phyloP scores from a whole-genome alignment of 2,797 vertebrate species.

The Hydrophis major region DNA sequence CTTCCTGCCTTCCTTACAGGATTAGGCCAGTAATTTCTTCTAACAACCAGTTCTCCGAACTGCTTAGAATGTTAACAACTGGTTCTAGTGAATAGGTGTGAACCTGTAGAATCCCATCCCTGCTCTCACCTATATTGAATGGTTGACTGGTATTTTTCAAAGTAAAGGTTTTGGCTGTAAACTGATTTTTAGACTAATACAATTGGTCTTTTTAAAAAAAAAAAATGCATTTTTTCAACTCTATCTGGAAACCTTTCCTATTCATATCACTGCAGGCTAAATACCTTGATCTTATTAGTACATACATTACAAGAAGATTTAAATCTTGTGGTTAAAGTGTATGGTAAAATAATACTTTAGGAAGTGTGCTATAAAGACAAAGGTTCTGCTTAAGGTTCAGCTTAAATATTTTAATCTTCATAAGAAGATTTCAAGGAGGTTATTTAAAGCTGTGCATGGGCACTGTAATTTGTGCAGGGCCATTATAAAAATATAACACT shows the following conservation, averaged over 20 bases:
- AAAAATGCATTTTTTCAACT: not conserved
- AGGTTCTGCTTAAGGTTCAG: constrained; percentile 1
- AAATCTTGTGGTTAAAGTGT: constrained; percentile 13
- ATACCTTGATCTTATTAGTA: not conserved
- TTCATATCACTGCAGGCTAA: not conserved
- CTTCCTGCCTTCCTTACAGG: too few species aligned
- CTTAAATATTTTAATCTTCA: not conserved
- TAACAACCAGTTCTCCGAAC: too few species aligned
- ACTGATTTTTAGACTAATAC: not conserved
- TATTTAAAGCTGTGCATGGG: fast-evolving
- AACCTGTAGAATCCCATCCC: too few species aligned
- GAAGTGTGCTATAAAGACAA: not conserved
- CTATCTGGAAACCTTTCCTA: not conserved
- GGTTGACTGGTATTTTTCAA: not conserved
- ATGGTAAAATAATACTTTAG: constrained; percentile 35
- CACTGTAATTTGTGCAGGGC: not conserved
- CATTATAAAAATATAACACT: not conserved
- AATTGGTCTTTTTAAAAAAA: not conserved
- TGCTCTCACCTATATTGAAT: not conserved
- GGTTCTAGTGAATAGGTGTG: too few species aligned
- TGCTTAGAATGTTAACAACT: too few species aligned
- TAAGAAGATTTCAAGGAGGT: not conserved
- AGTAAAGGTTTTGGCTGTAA: not conserved
- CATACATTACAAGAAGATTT: not conserved
- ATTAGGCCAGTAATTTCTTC: too few species aligned